A percentile compares a stretch with the other conserved stretches of the same genome.
phyloP scores from a whole-genome alignment of 2,888 invertebrate genomes.

The Leptinotarsa juncta region DNA sequence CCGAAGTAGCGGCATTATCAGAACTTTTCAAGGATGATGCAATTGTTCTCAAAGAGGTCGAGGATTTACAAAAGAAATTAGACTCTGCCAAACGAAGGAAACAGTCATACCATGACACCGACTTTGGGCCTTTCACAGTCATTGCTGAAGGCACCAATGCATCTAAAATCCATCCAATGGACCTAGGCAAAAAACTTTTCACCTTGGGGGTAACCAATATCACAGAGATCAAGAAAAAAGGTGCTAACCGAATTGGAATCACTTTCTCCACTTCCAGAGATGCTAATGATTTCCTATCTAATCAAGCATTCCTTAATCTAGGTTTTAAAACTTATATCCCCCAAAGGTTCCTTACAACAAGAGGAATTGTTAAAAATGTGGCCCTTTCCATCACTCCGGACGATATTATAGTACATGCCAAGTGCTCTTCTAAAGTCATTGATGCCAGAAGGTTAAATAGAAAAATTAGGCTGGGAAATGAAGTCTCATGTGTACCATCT shows the following conservation, averaged over 20 bases:
- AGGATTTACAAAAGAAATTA: slow-evolving; percentile 1
- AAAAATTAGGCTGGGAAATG: not conserved
- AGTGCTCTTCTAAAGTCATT: too few relatives aligned
- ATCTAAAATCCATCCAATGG: too few relatives aligned
- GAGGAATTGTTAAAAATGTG: not conserved
- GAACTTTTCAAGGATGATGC: not conserved
- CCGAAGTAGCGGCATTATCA: not conserved
- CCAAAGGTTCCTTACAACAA: not conserved
- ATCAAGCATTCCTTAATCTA: too few relatives aligned
- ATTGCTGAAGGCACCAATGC: too few relatives aligned
- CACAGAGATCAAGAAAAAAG: not conserved
- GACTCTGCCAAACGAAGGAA: not conserved
- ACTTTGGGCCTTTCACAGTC: too few relatives aligned
- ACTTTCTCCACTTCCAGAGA: too few relatives aligned
- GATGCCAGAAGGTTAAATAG: too few relatives aligned
- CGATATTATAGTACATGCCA: too few relatives aligned
- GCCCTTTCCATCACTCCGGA: too few relatives aligned
- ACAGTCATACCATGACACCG: too few relatives aligned
- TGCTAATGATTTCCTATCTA: too few relatives aligned
- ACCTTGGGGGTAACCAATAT: not conserved
- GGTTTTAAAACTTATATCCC: not conserved
- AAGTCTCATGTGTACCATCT: not conserved
- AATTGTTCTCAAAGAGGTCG: slow-evolving; percentile 1
- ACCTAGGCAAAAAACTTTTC: not conserved
- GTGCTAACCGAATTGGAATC: not conserved